phyloP scores from a whole-genome alignment of 1,140 invertebrate species.

The Drosophila dunni region DNA sequence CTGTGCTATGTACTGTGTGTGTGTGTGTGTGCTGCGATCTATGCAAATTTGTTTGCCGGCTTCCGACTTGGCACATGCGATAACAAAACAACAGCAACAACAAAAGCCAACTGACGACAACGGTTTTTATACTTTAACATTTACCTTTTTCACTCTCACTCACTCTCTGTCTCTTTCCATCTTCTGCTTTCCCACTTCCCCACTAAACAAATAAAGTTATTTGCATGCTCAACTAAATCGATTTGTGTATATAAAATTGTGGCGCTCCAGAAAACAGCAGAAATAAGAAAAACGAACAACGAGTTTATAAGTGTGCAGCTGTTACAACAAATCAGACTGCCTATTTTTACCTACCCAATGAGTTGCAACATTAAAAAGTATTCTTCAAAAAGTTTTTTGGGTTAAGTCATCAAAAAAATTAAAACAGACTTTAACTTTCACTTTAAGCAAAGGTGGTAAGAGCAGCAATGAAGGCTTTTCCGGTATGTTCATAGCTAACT shows the following conservation, averaged over 20 bases:
- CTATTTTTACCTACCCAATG: neutral
- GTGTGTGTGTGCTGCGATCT: constrained; percentile 68
- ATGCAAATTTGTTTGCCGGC: constrained; percentile 79
- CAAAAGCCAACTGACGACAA: constrained; percentile 29
- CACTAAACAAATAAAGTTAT: constrained; percentile 78
- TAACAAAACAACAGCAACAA: constrained; percentile 19
- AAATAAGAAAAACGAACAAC: constrained; percentile 30
- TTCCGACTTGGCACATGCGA: constrained; percentile 19
- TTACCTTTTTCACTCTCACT: constrained; percentile 8
- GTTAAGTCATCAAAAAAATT: neutral
- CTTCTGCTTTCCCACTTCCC: neutral
- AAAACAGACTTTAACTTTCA: too few species aligned
- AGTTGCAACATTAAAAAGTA: constrained; percentile 37
- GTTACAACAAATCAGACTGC: constrained; percentile 39
- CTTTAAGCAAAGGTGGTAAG: too few species aligned
- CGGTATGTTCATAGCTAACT: too few species aligned
- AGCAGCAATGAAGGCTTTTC: too few species aligned
- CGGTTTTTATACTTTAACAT: constrained; percentile 64
- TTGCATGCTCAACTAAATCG: constrained; percentile 82
- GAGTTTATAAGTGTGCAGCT: constrained; percentile 52
- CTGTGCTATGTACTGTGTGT: constrained; percentile 41
- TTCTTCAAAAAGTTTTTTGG: constrained; percentile 23
- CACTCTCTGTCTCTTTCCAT: too few species aligned
- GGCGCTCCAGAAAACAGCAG: constrained; percentile 40
- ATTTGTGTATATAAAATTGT: constrained; percentile 80